Base-by-base conservation (phyloP, 2,888 invertebrate species). In the Temnothorax rugatulus region DNA sequence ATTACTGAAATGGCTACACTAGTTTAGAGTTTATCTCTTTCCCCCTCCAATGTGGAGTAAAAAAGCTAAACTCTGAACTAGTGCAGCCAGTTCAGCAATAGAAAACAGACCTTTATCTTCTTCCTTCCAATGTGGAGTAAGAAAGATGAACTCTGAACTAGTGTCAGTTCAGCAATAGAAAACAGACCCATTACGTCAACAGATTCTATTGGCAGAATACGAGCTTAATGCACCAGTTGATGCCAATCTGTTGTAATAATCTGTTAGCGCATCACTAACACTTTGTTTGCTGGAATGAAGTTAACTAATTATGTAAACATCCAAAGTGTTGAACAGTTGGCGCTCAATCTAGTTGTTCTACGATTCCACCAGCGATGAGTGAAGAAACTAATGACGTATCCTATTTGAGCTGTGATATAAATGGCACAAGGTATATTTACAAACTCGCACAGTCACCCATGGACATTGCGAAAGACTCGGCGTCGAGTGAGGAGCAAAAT, bases 321-420 rank as follows among this genome's bases (percentile, higher is more conserved):
- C 61, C 68, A 75, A 18, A 54, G 61, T 52, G 54, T 85, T 57
- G 63, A 64, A 75, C 13, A 15, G 4, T 29, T 68, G 38, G 11
- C 34, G 38, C 75, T 77, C 69, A 79, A 64, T 59, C 63, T 9
- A 59, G 77, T 81, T 61, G 61, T 59, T 47, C 3, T 47, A n/a
- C 4, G 50, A 50, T 52, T 52, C 13, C 13, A 29, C 68, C 54
- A 38, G 25, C 54, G 11, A 93, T 93, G 93, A 92, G 86, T 74
- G 91, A 85, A 81, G 88, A 92, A 88, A 86, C 83, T 34, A 86
- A 88, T 76, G 89, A 89, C 54, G 86, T 88, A 44, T 90, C 93
- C 4, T 93, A 91, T 82, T 73, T 92, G 84, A 93, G 92, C 83
- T 93, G 91, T 73, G 93, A 94, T 84, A 92, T 94, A 88, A 92